A percentile compares a stretch with the other conserved stretches of the same genome.
These are phyloP conservation scores for Vireo griseus DNA, from an alignment of 2,797 vertebrate species.

Conservation along the genomic window DNA sequence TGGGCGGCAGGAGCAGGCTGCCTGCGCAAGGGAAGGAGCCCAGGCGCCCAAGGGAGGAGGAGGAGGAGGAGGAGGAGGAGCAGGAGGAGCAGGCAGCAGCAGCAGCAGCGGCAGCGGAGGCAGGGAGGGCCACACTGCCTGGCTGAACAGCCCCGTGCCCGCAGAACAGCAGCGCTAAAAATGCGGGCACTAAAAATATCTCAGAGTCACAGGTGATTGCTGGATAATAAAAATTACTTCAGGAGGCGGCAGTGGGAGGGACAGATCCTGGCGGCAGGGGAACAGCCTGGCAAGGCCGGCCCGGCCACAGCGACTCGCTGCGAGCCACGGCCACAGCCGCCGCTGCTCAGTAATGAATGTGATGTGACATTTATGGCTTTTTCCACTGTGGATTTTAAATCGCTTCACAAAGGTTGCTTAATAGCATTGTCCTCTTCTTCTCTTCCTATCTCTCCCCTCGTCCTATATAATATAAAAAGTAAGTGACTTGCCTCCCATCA, in stretches of 20 bases:
- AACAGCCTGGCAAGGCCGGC: not conserved
- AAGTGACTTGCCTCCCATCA: not conserved
- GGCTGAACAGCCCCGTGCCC: not conserved
- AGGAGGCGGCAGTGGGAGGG: not conserved
- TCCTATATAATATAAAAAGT: not conserved
- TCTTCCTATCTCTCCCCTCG: not conserved
- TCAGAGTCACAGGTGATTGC: not conserved
- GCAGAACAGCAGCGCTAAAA: not conserved
- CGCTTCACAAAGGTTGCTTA: slow-evolving; percentile 28
- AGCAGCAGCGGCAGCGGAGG: not conserved
- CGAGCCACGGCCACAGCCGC: not conserved
- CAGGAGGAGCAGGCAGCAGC: not conserved
- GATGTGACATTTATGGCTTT: slow-evolving; percentile 42
- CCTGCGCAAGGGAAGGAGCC: slow-evolving; percentile 31
- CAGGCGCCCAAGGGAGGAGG: not conserved
- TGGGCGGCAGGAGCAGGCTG: slow-evolving; percentile 53
- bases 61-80: not conserved
- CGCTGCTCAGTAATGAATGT: not conserved
- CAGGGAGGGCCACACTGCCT: not conserved
- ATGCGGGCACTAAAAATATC: not conserved
- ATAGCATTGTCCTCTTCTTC: not conserved
- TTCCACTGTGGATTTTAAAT: slow-evolving; percentile 41
- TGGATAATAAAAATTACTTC: not conserved
- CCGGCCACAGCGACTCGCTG: not conserved
- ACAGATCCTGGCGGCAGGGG: not conserved